Base-by-base conservation (phyloP, 2,888 invertebrate species). In the Asteroscopus sphinx region DNA sequence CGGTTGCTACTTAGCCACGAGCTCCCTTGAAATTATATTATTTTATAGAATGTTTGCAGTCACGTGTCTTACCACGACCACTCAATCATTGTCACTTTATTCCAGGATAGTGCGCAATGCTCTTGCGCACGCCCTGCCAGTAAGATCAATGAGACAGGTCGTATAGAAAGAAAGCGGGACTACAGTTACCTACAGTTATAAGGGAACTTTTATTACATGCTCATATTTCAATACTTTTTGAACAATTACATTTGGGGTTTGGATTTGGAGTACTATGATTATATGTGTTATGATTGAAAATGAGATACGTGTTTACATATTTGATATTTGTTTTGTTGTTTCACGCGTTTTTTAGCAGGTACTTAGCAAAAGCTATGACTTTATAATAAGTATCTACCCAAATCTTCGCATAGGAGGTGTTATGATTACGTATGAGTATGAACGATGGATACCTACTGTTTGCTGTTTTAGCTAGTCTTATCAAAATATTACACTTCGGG, bases 81-180 rank as follows among this genome's bases (percentile, higher is more conserved):
- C 8, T 65, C 39, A 55, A 57, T 63, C 57, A 48, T 66, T 56
- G 48, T 45, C 58, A 66, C 28, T 25, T 42, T 66, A 56, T 40
- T 65, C 12, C 47, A 42, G 37, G 8, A 47, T 65, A 35, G 33
- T 21, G 7, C 4, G 12, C 37, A 35, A 13, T 37, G 36, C 36
- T 13, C n/a, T n/a, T 7, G 9, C 25, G 17, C 8, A 9, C 16
- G 28, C 32, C 41, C 42, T 45, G 37, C 13, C 11, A 37, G 13
- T 28, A 55, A 13, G 45, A 44, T 16, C 25, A 15, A 17, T 15
- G 36, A 64, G 54, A 41, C 25, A 35, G 28, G 47, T 62, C 3
- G 28, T 11, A 26, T 1, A 13, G 13, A 6, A 28, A 13, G 21
- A 28, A 13, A 57, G 47, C 30, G 44, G 7, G 11, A n/a, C n/a